Base-by-base conservation (phyloP, 2,797 vertebrate genomes). In the Helostoma temminkii region DNA sequence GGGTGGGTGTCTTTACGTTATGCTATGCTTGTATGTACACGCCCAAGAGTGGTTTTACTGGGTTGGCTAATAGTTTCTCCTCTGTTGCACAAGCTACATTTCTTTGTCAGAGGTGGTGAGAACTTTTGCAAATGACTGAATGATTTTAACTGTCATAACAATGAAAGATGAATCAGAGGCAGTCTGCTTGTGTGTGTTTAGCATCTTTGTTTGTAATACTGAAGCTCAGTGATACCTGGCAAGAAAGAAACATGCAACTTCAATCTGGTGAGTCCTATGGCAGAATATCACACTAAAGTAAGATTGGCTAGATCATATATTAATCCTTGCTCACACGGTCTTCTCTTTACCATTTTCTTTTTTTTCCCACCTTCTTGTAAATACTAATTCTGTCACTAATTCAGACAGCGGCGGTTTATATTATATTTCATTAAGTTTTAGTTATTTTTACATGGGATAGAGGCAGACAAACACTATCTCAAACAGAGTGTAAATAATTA, bases 71-170 rank as follows among this genome's bases (percentile, higher is more conserved):
- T 66, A 56, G 64, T 64, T 74, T 71, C 50, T 48, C 24, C 22
- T 58, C 5, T 10, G 42, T 68, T 84, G 66, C 50, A 37, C 26
- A 42, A 59, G 32, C 15, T 26, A 22, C 8, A 54, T 53, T 28
- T 71, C 46, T 67, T 68, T 56, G 59, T 63, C 56, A 30, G 73
- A 43, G 34, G 70, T 59, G 60, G 77, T 71, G 74, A 74, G 58
- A 68, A 74, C 24, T 18, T 46, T 30, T 26, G 39, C 42, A 30
- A 28, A 32, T 9, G 15, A 82, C 39, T 64, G 64, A 21, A 42
- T 45, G 56, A 37, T 21, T 55, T 53, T 16, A 34, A 46, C 56
- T 30, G 15, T 24, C 14, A 28, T 37, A 9, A 32, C 14, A 69
- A 48, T 41, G 36, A 19, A 37, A 70, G 60, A 58, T 52, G 42